phyloP scores from a whole-genome alignment of 2,113 vertebrate species.

The Nesogale talazaci region DNA sequence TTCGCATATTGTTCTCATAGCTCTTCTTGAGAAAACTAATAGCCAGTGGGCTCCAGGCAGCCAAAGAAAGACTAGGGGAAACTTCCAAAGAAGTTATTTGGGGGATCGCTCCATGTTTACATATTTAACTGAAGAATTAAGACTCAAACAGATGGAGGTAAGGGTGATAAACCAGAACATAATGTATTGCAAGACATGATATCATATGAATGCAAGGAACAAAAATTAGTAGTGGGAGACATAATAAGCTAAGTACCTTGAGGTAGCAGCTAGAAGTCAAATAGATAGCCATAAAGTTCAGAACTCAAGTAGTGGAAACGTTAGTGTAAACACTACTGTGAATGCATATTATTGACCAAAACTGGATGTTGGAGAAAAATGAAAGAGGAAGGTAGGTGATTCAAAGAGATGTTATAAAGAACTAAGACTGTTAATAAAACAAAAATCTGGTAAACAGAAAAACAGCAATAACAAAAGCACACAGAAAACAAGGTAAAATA shows the following conservation, averaged over 20 bases:
- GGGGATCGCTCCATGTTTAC: not conserved
- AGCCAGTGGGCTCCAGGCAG: conserved; percentile 15
- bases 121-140: conserved; percentile 26
- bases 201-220: not conserved
- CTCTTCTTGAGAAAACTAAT: not conserved
- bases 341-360: conserved; percentile 37
- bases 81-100: not conserved
- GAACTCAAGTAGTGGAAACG: not conserved
- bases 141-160: conserved; percentile 18
- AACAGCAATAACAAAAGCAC: conserved; percentile 30
- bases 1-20: not conserved
- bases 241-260: not conserved
- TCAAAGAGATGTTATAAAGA: conserved; percentile 34
- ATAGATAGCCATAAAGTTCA: not conserved
- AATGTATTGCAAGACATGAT: not conserved
- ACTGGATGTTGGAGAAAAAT: not conserved
- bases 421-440: conserved; percentile 23
- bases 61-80: not conserved
- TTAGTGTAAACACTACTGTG: not conserved
- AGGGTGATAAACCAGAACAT: not conserved
- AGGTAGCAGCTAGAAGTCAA: not conserved
- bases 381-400: not conserved
- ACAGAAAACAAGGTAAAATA: conserved; percentile 31
- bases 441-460: conserved; percentile 49
- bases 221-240: not conserved